Conservation (phyloP, 2,797 vertebrate genomes). For the Spinibarbus caldwelli region DNA sequence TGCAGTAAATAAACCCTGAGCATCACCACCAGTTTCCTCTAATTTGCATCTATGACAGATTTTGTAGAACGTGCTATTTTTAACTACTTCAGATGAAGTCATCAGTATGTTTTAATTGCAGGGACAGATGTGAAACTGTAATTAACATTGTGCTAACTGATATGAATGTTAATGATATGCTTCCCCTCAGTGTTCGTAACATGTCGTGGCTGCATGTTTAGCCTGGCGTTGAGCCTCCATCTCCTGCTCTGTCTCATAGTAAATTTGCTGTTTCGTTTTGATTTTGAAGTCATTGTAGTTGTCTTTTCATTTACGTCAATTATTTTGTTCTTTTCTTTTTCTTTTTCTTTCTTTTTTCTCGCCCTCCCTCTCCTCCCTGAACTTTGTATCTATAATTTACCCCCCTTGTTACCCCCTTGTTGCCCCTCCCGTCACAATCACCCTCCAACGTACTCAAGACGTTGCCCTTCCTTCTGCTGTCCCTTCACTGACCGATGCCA, state of each 20-base stretch:
- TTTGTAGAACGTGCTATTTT: neutral
- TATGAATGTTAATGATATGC: slow-evolving; percentile 33
- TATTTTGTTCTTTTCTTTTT: slow-evolving; percentile 76
- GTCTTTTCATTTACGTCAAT: slow-evolving; percentile 56
- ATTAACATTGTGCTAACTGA: slow-evolving; percentile 45
- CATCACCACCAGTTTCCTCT: neutral
- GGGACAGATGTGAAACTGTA: slow-evolving; percentile 32
- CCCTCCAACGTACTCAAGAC: slow-evolving; percentile 81
- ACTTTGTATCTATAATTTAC: slow-evolving; percentile 67
- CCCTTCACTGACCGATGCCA: slow-evolving; percentile 99
- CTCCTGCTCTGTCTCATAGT: slow-evolving; percentile 50
- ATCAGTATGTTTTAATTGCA: slow-evolving; percentile 36
- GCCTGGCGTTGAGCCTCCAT: slow-evolving; percentile 41
- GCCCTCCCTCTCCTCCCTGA: slow-evolving; percentile 67
- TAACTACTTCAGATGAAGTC: neutral
- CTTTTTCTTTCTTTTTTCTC: slow-evolving; percentile 71
- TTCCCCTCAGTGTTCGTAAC: slow-evolving; percentile 37
- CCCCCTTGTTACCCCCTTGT: slow-evolving; percentile 57
- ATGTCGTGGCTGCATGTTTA: slow-evolving; percentile 29
- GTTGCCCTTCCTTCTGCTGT: slow-evolving; percentile 94
- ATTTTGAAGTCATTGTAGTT: slow-evolving; percentile 50
- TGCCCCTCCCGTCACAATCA: slow-evolving; percentile 65
- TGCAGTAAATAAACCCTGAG: neutral
- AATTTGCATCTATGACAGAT: neutral
- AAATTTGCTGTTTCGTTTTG: slow-evolving; percentile 49